phyloP scores from a whole-genome alignment of 1,140 invertebrate genomes.

The Octopus sinensis region DNA sequence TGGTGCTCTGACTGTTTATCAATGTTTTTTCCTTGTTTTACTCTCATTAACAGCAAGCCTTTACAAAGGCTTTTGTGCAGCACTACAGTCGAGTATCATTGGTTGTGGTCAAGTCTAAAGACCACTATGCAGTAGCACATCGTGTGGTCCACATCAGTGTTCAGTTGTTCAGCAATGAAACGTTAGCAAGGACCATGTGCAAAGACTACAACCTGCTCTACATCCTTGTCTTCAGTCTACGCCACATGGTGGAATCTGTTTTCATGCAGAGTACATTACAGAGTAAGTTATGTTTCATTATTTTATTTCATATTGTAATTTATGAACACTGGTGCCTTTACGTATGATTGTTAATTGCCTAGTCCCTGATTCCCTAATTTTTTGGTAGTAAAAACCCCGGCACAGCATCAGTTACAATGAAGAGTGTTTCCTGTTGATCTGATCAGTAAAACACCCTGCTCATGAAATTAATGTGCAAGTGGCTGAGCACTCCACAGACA shows the following conservation, averaged over 20 bases:
- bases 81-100: slow-evolving; percentile 92
- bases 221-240: slow-evolving; percentile 89
- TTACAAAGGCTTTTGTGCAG: slow-evolving; percentile 89
- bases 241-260: slow-evolving; percentile 90
- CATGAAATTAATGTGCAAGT: no score
- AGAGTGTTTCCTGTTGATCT: no score
- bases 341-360: no score
- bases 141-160: slow-evolving; percentile 95
- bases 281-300: slow-evolving; percentile 59
- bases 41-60: slow-evolving; percentile 69
- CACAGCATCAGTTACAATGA: no score
- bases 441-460: no score
- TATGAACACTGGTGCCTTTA: background rate
- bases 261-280: slow-evolving; percentile 82
- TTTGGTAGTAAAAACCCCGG: no score
- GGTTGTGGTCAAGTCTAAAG: slow-evolving; percentile 79
- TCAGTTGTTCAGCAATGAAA: slow-evolving; percentile 91
- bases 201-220: slow-evolving; percentile 84
- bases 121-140: slow-evolving; percentile 73
- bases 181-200: slow-evolving; percentile 83
- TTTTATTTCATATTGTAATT: background rate
- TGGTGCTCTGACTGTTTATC: background rate
- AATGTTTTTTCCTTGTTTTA: slow-evolving; percentile 11
- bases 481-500: no score
- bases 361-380: no score